Percentiles rank a stretch among this genome's conserved stretches.
phyloP scores from a whole-genome alignment of 2,888 invertebrate genomes.

The Odontothrips loti region DNA sequence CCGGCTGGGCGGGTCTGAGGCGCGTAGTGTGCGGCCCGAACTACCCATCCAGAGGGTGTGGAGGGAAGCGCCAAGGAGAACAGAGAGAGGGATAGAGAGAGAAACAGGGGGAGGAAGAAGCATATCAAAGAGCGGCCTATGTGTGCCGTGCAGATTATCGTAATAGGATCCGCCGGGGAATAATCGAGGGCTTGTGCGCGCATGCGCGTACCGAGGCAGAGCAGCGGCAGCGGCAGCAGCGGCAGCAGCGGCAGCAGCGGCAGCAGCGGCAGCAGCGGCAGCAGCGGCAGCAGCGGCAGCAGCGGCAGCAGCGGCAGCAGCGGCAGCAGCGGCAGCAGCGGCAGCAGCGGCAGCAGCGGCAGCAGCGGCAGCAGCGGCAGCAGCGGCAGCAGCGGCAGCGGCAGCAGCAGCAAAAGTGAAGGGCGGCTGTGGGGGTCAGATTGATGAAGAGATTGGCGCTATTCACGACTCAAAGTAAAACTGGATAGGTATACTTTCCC shows the following conservation, averaged over 20 bases:
- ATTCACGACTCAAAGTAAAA: neutral
- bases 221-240: neutral
- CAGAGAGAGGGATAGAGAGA: neutral
- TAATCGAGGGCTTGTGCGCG: neutral
- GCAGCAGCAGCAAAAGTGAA: too few species aligned
- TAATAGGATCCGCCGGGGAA: constrained; percentile 15
- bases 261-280: neutral
- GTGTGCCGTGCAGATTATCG: constrained; percentile 5
- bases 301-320: too few species aligned
- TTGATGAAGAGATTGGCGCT: neutral
- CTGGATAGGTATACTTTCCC: neutral
- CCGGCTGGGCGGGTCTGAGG: neutral
- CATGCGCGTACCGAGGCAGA: neutral
- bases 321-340: too few species aligned
- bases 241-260: neutral
- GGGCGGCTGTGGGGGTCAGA: too few species aligned
- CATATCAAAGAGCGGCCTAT: neutral
- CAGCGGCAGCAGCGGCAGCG: too few species aligned
- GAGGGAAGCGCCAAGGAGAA: neutral
- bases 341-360: too few species aligned
- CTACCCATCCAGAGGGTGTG: too few species aligned
- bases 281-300: neutral
- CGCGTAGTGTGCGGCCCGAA: neutral
- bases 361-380: too few species aligned
- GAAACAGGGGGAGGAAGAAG: neutral